Evolutionary conservation across 1,140 invertebrate genomes (phyloP).

Genomic region (Apis florea): DNA sequence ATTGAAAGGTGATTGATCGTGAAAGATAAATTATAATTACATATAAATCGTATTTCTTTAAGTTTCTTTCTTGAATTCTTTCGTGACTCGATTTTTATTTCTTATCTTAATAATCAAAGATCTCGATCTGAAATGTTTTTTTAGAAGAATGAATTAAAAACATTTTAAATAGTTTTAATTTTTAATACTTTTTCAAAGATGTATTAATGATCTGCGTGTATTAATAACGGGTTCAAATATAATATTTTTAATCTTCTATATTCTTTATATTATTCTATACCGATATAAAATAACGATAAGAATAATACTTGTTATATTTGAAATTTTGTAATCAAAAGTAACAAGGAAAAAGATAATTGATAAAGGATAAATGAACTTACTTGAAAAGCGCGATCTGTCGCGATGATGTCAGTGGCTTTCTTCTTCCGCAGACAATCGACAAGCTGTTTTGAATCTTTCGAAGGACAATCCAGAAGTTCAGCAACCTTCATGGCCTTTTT

Average conservation of each 20-base stretch:
- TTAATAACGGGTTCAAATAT: no score
- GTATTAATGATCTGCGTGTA: no score
- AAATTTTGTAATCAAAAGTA: background rate
- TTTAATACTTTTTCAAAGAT: no score
- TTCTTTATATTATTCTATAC: background rate
- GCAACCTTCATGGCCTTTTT: slow-evolving; percentile 84
- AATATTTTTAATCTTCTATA: background rate
- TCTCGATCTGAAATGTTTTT: background rate
- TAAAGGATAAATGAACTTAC: no score
- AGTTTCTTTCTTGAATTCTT: background rate
- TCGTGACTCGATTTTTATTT: background rate
- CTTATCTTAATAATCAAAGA: background rate
- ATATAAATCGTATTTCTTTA: background rate
- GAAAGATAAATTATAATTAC: background rate
- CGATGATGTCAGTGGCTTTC: slow-evolving; percentile 82
- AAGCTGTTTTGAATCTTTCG: slow-evolving; percentile 78
- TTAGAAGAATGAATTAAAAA: background rate
- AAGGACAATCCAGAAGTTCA: slow-evolving; percentile 82
- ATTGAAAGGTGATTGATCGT: background rate
- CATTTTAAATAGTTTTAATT: background rate
- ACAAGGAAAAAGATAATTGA: background rate
- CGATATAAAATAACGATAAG: background rate
- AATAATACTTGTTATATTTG: background rate
- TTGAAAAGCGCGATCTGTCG: slow-evolving; percentile 83
- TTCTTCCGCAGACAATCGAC: slow-evolving; percentile 83